Evolutionary conservation across 2,797 vertebrate species (phyloP), one percentile per base, ranked within the genome.

Genomic region (Carduelis carduelis): DNA sequence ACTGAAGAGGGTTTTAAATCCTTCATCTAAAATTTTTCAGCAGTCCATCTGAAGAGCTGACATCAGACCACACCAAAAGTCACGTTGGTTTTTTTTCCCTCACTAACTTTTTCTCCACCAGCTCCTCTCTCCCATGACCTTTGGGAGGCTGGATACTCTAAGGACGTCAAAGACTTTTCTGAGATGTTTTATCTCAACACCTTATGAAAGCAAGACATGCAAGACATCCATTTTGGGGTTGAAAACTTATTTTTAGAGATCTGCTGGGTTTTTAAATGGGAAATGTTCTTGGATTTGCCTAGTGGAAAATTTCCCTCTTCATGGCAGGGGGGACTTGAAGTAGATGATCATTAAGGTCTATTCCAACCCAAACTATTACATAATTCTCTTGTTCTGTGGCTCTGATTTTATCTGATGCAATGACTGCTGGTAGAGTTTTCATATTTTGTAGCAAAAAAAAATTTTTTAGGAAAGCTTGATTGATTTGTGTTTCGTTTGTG

Each of bases 391-490:
- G 21, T 30, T 57, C 23, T 49, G 0, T 28, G 13, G 15, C 24
- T 63, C 21, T 50, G 17, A 50, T 70, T 75, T 84, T 71, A 32
- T 41, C 15, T 32, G 16, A n/a, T 47, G 23, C 17, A 74, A 23
- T 46, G 39, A 24, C 21, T 32, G 5, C 8, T 39, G 30, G 9
- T 35, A 55, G 77, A 12, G 1, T 44, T 80, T 55, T 39, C 1
- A 1, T 35, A 32, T 12, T n/a, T 78, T 9, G 8, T 68, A 22
- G 8, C 4, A 3, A 61, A 27, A 19, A 34, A 8, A 2, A 1
- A n/a, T 39, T 39, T 53, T 72, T 28, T 16, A 37, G 14, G 20
- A 74, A 78, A 55, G 1, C 2, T 21, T 16, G 2, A 5, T 60
- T 64, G 12, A 34, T 37, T 9, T 23, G 8, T 64, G 14, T 68